Base-by-base conservation (phyloP, 2,888 invertebrate genomes). In the Pegoplata infirma region DNA sequence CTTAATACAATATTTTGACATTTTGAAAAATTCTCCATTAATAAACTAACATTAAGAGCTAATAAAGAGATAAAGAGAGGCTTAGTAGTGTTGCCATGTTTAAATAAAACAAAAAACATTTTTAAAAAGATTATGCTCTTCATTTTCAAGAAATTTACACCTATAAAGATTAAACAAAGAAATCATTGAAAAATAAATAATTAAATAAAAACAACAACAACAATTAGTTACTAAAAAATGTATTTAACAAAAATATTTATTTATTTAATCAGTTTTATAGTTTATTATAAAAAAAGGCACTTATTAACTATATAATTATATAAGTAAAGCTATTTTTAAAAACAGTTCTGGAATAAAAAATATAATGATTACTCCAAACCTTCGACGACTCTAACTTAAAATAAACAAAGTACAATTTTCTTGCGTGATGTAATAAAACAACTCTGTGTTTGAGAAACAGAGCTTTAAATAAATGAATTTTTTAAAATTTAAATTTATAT, bases 271-370 rank as follows among this genome's bases (percentile, higher is more conserved):
- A 17, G 23, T 4, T 53, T 12, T 49, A 71, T 14, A 47, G 63
- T 36, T 44, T 59, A 32, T 17, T 8, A 51, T n/a, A n/a, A 3
- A 40, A 5, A 40, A 40, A 78, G 64, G 55, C 74, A 78, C 74
- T 78, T 79, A 79, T 21, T 25, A 25, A 55, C 74, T 71, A 75
- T n/a, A 66, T 53, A n/a, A n/a, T n/a, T n/a, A n/a, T n/a, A n/a
- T 66, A 49, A 56, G 61, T 79, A 71, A 75, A 79, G 61, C 75
- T 72, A 73, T 77, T 68, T n/a, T 63, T 46, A 46, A 16, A 51
- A 64, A 56, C 4, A 47, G 16, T 47, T 63, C 8, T 47, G 5
- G 23, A 51, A 64, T 16, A 61, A 51, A 6, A 19, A 28, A 25
- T 53, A 14, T 53, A 40, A 44, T n/a, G n/a, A n/a, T n/a, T n/a